Evolutionary conservation across 2,113 vertebrate genomes (phyloP).

Genomic region (Azemiops feae): DNA sequence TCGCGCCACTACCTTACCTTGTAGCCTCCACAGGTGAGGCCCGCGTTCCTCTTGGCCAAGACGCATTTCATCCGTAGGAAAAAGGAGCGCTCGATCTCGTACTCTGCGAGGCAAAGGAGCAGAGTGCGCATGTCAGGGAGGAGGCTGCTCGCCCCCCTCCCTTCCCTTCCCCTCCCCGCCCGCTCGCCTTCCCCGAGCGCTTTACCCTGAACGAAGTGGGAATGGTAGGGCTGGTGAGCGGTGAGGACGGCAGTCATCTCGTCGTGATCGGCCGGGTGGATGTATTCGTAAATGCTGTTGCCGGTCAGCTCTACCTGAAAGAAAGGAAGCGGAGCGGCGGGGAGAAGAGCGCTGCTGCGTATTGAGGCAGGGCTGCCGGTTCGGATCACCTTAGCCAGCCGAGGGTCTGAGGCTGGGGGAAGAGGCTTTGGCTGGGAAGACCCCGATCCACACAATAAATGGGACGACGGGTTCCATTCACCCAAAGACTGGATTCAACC

Average conservation of each 20-base stretch:
- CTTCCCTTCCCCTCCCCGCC: background rate
- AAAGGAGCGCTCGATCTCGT: conserved; percentile 96
- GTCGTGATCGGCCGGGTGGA: conserved; percentile 95
- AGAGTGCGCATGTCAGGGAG: background rate
- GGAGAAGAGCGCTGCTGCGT: background rate
- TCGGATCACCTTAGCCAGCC: background rate
- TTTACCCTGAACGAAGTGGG: conserved; percentile 95
- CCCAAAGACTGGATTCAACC: background rate
- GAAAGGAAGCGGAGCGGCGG: conserved; percentile 20
- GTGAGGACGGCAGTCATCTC: conserved; percentile 97
- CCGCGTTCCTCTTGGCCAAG: conserved; percentile 94
- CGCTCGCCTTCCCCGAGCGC: background rate
- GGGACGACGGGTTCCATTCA: background rate
- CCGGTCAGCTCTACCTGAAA: conserved; percentile 97
- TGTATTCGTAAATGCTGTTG: conserved; percentile 97
- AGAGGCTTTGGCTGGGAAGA: background rate
- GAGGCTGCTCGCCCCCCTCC: background rate
- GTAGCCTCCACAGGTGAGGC: conserved; percentile 95
- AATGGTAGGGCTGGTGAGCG: conserved; percentile 94
- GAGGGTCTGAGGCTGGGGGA: background rate
- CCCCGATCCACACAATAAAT: background rate
- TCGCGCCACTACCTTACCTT: conserved; percentile 77
- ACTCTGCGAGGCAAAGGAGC: conserved; percentile 73
- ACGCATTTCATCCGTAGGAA: conserved; percentile 98
- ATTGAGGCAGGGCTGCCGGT: background rate